phyloP scores from a whole-genome alignment of 2,797 vertebrate species.

The Syngnathus acus region DNA sequence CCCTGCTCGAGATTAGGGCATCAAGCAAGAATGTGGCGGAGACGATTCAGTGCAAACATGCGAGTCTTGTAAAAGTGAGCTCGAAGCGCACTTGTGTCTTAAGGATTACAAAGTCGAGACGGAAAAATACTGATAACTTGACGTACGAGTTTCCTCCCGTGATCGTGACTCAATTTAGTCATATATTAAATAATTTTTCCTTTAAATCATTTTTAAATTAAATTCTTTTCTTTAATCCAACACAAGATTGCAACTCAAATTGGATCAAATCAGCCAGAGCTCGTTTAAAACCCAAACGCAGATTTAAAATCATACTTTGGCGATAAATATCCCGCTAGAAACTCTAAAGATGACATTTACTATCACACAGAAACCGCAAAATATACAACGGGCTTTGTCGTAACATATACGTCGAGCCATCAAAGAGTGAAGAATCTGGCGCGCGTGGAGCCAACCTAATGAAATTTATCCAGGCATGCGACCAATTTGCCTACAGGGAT shows the following conservation, averaged over 20 bases:
- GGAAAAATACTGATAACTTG: not conserved
- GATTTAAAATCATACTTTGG: not conserved
- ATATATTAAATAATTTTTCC: no score
- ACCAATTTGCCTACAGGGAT: constrained; percentile 2
- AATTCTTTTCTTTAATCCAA: no score
- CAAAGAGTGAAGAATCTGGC: not conserved
- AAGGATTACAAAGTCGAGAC: not conserved
- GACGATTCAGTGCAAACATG: constrained; percentile 5
- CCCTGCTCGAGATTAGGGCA: not conserved
- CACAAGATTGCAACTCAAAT: no score
- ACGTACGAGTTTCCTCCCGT: not conserved
- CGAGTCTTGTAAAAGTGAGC: constrained; percentile 4
- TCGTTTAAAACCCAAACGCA: not conserved
- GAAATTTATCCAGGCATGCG: constrained; percentile 1
- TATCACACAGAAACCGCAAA: not conserved
- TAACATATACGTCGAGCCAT: not conserved
- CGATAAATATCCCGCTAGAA: not conserved
- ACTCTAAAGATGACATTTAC: not conserved
- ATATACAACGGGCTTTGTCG: not conserved
- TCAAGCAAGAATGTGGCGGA: not conserved
- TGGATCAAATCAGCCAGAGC: not conserved
- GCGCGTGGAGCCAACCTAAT: constrained; percentile 1
- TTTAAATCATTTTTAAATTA: no score
- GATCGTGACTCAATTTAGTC: not conserved
- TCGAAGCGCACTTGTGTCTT: not conserved